phyloP scores from a whole-genome alignment of 92 coral and sea anemone genomes.

The Heliopora coerulea region DNA sequence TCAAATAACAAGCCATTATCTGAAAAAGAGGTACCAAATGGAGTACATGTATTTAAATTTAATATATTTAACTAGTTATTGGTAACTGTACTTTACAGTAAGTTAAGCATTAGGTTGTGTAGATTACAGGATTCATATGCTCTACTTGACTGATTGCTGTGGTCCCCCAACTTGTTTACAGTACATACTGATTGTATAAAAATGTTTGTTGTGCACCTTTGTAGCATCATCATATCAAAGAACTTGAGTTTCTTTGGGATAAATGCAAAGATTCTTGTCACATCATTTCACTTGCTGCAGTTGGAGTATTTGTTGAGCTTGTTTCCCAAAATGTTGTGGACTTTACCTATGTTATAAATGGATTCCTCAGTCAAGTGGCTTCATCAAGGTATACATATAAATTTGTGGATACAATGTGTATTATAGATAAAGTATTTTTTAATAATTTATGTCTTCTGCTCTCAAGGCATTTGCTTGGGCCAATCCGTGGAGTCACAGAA shows the following conservation, averaged over 20 bases:
- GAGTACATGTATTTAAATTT: too few species aligned
- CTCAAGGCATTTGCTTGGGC: constrained; percentile 54
- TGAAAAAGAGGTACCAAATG: constrained; percentile 43
- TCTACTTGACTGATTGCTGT: too few species aligned
- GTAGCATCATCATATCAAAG: constrained; percentile 41
- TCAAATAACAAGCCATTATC: constrained; percentile 43
- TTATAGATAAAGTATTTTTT: not conserved
- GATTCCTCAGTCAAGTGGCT: constrained; percentile 54
- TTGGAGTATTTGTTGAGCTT: constrained; percentile 59
- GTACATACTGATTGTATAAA: not conserved
- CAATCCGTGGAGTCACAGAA: constrained; percentile 55
- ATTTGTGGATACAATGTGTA: too few species aligned
- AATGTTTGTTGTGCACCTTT: not conserved
- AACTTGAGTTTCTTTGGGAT: constrained; percentile 60
- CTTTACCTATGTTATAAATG: constrained; percentile 52
- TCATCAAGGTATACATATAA: constrained; percentile 54
- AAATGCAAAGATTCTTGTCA: constrained; percentile 52
- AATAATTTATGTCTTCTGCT: too few species aligned
- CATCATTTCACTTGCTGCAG: constrained; percentile 52
- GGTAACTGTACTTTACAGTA: too few species aligned
- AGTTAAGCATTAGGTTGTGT: too few species aligned
- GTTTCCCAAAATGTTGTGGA: constrained; percentile 60
- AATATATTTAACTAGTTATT: too few species aligned
- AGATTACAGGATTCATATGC: too few species aligned
- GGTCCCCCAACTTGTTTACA: too few species aligned